A percentile compares a stretch with the other conserved stretches of the same genome.
Conservation (phyloP, 2,888 invertebrate genomes). For the Abrostola triplasia region DNA sequence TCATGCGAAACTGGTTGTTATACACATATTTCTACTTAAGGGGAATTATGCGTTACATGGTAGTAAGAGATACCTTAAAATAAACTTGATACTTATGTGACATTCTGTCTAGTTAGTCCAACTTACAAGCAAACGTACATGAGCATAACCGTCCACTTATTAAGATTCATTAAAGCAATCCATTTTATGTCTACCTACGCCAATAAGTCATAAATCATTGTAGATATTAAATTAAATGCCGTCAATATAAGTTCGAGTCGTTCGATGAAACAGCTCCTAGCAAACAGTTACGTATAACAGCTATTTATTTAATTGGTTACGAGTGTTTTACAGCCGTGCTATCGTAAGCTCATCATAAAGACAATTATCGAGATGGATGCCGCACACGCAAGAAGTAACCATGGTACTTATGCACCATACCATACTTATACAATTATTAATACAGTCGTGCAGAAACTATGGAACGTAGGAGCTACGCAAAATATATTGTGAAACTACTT, state of each 20-base stretch:
- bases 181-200: neutral
- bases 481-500: neutral
- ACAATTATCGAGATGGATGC: slow-evolving; percentile 34
- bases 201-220: slow-evolving; percentile 18
- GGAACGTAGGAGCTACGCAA: neutral
- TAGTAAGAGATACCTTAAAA: no score
- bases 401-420: neutral
- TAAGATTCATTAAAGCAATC: neutral
- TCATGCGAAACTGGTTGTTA: no score
- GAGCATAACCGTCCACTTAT: neutral
- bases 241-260: slow-evolving; percentile 9
- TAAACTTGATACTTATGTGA: no score
- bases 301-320: slow-evolving; percentile 45
- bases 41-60: no score
- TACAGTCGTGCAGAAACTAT: slow-evolving; percentile 4
- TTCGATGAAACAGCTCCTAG: slow-evolving; percentile 28
- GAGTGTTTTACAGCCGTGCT: slow-evolving; percentile 34
- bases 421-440: neutral
- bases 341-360: slow-evolving; percentile 30
- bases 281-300: slow-evolving; percentile 12
- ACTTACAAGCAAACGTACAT: neutral
- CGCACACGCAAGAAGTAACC: slow-evolving; percentile 12
- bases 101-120: neutral
- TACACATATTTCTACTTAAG: no score
- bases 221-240: slow-evolving; percentile 14